A percentile compares a stretch with the other conserved stretches of the same genome.
phyloP scores from a whole-genome alignment of 2,888 invertebrate species.

The Heteromyza rotundicornis region DNA sequence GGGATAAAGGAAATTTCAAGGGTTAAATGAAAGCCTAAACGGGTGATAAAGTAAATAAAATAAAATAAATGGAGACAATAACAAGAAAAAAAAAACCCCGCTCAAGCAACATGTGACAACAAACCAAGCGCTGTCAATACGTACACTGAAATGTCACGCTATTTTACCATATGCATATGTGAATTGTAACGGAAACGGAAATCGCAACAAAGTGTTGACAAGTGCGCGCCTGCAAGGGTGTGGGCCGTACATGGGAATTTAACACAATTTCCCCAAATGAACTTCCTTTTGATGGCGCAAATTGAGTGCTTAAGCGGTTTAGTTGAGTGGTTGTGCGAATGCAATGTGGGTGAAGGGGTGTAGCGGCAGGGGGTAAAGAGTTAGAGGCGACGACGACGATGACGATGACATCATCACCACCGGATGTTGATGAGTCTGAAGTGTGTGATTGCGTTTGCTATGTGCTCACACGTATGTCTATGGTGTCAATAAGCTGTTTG shows the following conservation, averaged over 20 bases:
- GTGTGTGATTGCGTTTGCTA: no score
- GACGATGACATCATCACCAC: no score
- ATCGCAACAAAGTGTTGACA: conserved; percentile 59
- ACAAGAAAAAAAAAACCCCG: conserved; percentile 5
- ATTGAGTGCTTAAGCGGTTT: conserved; percentile 54
- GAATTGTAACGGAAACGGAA: conserved; percentile 51
- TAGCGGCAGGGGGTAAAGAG: conserved; percentile 22
- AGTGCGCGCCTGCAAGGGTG: conserved; percentile 34
- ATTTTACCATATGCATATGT: conserved; percentile 3
- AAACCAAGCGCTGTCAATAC: no score
- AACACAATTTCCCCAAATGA: conserved; percentile 27
- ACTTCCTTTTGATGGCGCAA: conserved; percentile 54
- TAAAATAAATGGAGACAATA: not conserved
- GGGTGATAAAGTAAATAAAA: conserved; percentile 1
- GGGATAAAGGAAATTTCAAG: not conserved
- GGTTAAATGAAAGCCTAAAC: not conserved
- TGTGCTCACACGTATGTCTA: conserved; percentile 14
- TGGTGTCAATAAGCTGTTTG: conserved; percentile 46
- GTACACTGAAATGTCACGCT: not conserved
- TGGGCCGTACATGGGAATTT: conserved; percentile 17
- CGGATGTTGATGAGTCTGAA: not conserved
- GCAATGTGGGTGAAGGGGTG: not conserved
- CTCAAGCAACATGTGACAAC: conserved; percentile 43
- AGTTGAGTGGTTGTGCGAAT: conserved; percentile 32
- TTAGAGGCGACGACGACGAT: conserved; percentile 11